A percentile compares a stretch with the other conserved stretches of the same genome.
Evolutionary conservation across 1,140 invertebrate genomes (phyloP).

Genomic region (Andrena cerasifolii): DNA sequence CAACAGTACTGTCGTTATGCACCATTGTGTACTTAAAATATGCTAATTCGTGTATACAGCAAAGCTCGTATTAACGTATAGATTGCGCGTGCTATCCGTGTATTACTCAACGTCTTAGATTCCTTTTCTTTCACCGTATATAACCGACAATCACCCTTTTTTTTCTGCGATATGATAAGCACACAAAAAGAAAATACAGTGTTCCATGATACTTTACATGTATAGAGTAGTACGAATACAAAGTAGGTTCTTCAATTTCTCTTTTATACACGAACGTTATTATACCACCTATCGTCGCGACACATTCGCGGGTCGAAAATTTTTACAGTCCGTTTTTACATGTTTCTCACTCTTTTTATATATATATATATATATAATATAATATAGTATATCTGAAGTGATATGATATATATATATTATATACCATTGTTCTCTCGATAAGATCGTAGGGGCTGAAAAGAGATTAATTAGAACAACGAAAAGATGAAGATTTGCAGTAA

Average conservation of each 20-base stretch:
- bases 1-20: conserved; percentile 45
- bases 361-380: too few relatives aligned
- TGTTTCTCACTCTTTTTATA: background rate
- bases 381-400: too few relatives aligned
- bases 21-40: conserved; percentile 57
- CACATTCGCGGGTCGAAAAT: conserved; percentile 7
- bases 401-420: too few relatives aligned
- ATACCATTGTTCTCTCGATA: conserved; percentile 13
- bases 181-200: conserved; percentile 73
- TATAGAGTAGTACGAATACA: conserved; percentile 66
- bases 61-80: conserved; percentile 73
- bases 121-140: conserved; percentile 35
- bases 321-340: conserved; percentile 40
- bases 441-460: conserved; percentile 22
- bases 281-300: conserved; percentile 35
- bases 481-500: conserved; percentile 21
- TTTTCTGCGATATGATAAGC: conserved; percentile 74
- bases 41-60: conserved; percentile 69
- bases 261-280: conserved; percentile 56
- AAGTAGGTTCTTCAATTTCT: conserved; percentile 50
- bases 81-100: conserved; percentile 63
- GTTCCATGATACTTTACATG: conserved; percentile 71
- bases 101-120: conserved; percentile 45
- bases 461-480: conserved; percentile 8
- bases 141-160: conserved; percentile 53